These are phyloP conservation scores for Neelides sp. DNA, from an alignment of 1,140 invertebrate species.

Conservation along the genomic window DNA sequence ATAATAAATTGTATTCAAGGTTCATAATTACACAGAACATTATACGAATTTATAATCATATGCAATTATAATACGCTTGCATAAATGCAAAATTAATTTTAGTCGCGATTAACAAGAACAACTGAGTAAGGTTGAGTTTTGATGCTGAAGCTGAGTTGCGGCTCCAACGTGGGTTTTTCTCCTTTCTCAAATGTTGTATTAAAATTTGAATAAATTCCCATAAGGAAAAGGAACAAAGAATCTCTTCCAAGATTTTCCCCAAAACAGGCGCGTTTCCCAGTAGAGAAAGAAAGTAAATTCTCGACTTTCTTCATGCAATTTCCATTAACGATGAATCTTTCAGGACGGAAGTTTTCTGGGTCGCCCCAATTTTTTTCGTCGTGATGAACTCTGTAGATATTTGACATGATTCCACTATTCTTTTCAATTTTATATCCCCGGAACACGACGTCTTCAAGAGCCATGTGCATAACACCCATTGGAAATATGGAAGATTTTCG, in stretches of 20 bases:
- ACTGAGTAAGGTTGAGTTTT: no score
- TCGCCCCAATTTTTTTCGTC: conserved; percentile 54
- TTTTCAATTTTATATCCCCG: conserved; percentile 41
- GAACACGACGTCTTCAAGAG: conserved; percentile 35
- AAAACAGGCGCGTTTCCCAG: background rate
- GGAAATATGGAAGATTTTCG: conserved; percentile 40
- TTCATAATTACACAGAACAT: no score
- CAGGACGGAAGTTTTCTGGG: conserved; percentile 58
- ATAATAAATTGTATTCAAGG: no score
- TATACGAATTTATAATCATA: no score
- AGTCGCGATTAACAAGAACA: no score
- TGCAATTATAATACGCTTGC: no score
- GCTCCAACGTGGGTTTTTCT: background rate
- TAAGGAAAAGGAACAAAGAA: background rate
- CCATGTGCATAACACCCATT: conserved; percentile 37
- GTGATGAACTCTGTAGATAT: conserved; percentile 59
- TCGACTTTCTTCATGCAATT: conserved; percentile 40
- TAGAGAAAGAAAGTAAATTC: background rate
- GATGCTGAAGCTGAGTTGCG: no score
- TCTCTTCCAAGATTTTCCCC: background rate
- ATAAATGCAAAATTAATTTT: no score
- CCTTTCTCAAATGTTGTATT: no score
- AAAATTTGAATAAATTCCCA: background rate
- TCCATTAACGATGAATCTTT: conserved; percentile 53
- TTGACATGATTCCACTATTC: conserved; percentile 63